These are phyloP conservation scores for Heterochromis multidens DNA, from an alignment of 2,113 vertebrate species.

Conservation along the genomic window DNA sequence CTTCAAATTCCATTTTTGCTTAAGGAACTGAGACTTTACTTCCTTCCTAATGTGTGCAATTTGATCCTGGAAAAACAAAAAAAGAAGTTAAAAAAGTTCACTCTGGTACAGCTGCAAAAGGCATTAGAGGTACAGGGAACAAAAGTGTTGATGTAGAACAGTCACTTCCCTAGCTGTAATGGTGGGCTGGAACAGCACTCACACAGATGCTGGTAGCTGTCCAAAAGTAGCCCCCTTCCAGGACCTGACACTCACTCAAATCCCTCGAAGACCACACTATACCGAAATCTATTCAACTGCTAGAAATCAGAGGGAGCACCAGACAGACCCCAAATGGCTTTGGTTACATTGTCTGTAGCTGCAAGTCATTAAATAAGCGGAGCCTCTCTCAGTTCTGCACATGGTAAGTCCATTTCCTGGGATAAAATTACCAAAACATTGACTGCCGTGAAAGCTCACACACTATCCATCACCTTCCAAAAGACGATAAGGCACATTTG, in stretches of 20 bases:
- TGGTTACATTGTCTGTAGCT: conserved; percentile 58
- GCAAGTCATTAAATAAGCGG: conserved; percentile 45
- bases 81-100: conserved; percentile 33
- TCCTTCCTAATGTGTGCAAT: conserved; percentile 32
- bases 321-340: conserved; percentile 37
- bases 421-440: conserved; percentile 9
- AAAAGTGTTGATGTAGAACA: conserved; percentile 42
- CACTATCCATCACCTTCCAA: not conserved
- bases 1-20: conserved; percentile 23
- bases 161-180: conserved; percentile 45
- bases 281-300: conserved; percentile 41
- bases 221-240: conserved; percentile 34
- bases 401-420: conserved; percentile 67
- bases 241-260: conserved; percentile 34
- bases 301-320: conserved; percentile 38
- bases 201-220: conserved; percentile 40
- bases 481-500: not conserved
- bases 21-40: conserved; percentile 2
- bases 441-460: conserved; percentile 4
- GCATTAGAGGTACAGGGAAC: conserved; percentile 45
- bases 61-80: conserved; percentile 26
- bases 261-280: conserved; percentile 45
- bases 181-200: conserved; percentile 54
- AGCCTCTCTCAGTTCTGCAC: conserved; percentile 16
- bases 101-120: conserved; percentile 63